A percentile compares a stretch with the other conserved stretches of the same genome.
Conservation (phyloP, 2,797 vertebrate species). For the Alca torda region DNA sequence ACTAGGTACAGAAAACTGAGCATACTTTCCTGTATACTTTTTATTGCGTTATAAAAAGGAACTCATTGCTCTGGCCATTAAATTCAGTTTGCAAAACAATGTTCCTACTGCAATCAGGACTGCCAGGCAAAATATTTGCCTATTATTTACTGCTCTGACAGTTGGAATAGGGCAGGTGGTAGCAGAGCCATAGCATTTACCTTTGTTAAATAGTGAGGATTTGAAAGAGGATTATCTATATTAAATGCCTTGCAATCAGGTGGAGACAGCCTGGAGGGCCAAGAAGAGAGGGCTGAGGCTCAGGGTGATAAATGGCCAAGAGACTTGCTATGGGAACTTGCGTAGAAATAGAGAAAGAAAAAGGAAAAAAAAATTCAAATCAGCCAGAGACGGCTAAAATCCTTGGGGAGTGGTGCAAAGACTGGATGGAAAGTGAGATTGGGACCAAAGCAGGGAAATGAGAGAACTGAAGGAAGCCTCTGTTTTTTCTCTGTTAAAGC, state of each 20-base stretch:
- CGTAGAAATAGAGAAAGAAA: background rate
- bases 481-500: background rate
- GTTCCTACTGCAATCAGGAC: background rate
- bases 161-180: background rate
- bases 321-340: background rate
- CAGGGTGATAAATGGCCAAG: background rate
- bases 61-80: background rate
- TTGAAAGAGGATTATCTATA: background rate
- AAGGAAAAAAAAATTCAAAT: background rate
- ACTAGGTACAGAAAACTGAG: background rate
- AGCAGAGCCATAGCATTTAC: background rate
- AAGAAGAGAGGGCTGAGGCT: background rate
- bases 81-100: background rate
- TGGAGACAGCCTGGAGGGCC: background rate
- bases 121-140: constrained; percentile 16
- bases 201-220: background rate
- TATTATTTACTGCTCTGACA: background rate
- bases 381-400: background rate
- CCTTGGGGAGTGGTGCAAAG: background rate
- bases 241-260: background rate
- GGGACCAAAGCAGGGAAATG: background rate
- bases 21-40: background rate
- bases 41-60: background rate
- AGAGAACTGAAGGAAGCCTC: background rate
- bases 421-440: background rate